phyloP scores from a whole-genome alignment of 2,797 vertebrate species.

The Glyptemys insculpta region DNA sequence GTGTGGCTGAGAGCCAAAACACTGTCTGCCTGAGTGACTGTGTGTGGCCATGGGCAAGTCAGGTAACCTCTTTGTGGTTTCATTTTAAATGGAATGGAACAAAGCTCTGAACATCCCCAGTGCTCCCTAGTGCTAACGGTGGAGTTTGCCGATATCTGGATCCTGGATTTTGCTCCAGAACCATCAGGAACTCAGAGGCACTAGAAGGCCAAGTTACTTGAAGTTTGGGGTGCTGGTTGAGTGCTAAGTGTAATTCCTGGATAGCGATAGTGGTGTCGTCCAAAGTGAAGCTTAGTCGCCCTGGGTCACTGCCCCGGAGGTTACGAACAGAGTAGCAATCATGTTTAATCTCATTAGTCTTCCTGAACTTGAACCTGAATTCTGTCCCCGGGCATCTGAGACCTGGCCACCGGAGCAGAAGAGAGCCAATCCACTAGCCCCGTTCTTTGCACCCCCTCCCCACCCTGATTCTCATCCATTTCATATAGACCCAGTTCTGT shows the following conservation, averaged over 20 bases:
- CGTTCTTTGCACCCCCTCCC: not conserved
- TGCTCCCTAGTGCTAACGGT: no score
- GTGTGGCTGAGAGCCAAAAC: accelerated
- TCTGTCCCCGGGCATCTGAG: not conserved
- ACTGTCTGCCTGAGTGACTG: not conserved
- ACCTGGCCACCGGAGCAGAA: not conserved
- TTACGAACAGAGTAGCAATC: not conserved
- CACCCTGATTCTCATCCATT: accelerated
- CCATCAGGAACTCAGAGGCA: not conserved
- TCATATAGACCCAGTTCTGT: not conserved
- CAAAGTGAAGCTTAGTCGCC: not conserved
- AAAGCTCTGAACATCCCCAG: no score
- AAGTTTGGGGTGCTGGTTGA: not conserved
- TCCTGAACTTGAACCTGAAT: not conserved
- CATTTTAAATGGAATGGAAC: accelerated
- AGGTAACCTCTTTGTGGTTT: accelerated
- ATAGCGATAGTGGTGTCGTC: accelerated
- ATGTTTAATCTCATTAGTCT: not conserved
- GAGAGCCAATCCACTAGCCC: not conserved
- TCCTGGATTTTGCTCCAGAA: not conserved
- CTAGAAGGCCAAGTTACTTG: not conserved
- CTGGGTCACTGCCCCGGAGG: not conserved
- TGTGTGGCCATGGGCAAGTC: not conserved
- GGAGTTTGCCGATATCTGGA: not conserved
- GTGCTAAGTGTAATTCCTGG: accelerated